Conservation (phyloP, 2,797 vertebrate species). For the Gambelia wislizenii region DNA sequence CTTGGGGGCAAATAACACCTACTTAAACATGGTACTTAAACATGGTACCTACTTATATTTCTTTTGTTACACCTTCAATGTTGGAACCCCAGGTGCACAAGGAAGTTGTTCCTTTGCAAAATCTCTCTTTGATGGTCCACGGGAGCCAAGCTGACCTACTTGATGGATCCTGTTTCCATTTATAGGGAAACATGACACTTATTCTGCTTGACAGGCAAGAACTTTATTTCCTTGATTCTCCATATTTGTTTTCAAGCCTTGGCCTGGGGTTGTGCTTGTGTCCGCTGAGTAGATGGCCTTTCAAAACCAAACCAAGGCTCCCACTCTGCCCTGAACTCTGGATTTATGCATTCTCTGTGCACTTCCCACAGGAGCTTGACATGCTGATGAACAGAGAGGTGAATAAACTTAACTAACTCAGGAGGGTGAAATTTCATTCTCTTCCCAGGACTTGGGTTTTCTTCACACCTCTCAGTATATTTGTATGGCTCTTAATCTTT, state of each 20-base stretch:
- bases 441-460: neutral
- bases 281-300: too few species aligned
- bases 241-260: neutral
- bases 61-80: neutral
- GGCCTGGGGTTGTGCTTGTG: fast-evolving
- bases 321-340: fast-evolving
- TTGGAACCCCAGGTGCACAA: neutral
- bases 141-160: neutral
- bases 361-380: too few species aligned
- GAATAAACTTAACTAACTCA: fast-evolving
- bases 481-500: neutral
- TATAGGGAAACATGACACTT: slow-evolving; percentile 4
- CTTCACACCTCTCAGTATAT: neutral
- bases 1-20: too few species aligned
- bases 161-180: slow-evolving; percentile 29
- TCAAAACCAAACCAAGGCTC: neutral
- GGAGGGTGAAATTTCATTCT: neutral
- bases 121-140: neutral
- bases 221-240: slow-evolving; percentile 8
- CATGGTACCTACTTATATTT: neutral
- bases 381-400: neutral
- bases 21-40: too few species aligned
- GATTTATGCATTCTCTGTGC: neutral
- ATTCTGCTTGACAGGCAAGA: slow-evolving; percentile 3
- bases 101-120: neutral